A percentile compares a stretch with the other conserved stretches of the same genome.
These are phyloP conservation scores for Phaedon cochleariae DNA, from an alignment of 2,888 invertebrate genomes.

Conservation along the genomic window DNA sequence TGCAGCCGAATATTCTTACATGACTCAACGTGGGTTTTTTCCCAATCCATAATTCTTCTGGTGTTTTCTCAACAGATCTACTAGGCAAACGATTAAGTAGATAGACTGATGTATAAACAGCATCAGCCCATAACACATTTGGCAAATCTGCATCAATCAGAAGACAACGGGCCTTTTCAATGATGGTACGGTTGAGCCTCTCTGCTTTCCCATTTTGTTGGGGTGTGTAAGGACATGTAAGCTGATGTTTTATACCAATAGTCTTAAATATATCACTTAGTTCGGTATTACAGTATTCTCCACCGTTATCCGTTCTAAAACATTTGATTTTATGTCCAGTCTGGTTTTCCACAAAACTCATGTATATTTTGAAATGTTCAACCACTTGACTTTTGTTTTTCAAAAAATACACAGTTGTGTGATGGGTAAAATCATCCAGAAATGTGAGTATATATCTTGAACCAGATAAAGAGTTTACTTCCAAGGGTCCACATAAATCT, in stretches of 20 bases:
- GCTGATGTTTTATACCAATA: constrained; percentile 8
- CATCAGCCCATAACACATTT: constrained; percentile 3
- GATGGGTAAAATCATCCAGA: background rate
- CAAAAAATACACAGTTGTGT: background rate
- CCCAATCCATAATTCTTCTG: background rate
- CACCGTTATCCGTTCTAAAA: constrained; percentile 2
- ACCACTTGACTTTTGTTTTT: constrained; percentile 6
- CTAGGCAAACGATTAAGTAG: background rate
- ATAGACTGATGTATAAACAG: background rate
- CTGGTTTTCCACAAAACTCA: background rate
- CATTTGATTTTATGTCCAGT: constrained; percentile 5
- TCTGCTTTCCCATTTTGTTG: constrained; percentile 8
- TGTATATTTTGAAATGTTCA: background rate
- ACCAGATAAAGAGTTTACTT: background rate
- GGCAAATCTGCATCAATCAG: constrained; percentile 1
- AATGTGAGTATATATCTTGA: constrained; percentile 4
- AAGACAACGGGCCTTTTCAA: background rate
- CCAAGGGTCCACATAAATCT: constrained; percentile 7
- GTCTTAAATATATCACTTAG: background rate
- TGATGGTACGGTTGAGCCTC: constrained; percentile 1
- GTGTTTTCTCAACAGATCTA: background rate
- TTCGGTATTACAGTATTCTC: background rate
- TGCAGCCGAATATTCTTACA: constrained; percentile 6
- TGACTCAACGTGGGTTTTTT: constrained; percentile 3
- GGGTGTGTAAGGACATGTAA: background rate